Evolutionary conservation across 2,888 invertebrate genomes (phyloP).

Genomic region (Bembecia ichneumoniformis): DNA sequence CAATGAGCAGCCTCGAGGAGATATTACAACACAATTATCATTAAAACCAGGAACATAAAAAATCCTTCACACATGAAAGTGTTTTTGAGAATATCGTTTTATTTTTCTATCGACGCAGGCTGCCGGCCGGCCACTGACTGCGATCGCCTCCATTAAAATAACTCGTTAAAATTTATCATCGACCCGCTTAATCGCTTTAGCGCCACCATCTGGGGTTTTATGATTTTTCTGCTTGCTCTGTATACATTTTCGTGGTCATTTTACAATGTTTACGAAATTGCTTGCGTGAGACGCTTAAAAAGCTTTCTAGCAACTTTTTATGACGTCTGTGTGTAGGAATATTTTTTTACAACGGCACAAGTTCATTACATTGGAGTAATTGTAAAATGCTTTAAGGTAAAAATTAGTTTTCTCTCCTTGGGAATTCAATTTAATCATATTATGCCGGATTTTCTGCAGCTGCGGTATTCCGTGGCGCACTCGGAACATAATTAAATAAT

Average conservation of each 20-base stretch:
- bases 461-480: conserved; percentile 44
- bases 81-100: conserved; percentile 58
- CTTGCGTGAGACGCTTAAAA: conserved; percentile 43
- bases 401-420: conserved; percentile 31
- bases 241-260: conserved; percentile 63
- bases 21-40: conserved; percentile 14
- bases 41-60: conserved; percentile 27
- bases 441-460: conserved; percentile 51
- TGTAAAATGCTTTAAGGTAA: conserved; percentile 1
- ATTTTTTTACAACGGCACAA: conserved; percentile 2
- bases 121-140: conserved; percentile 65
- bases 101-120: conserved; percentile 67
- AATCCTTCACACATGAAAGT: conserved; percentile 48
- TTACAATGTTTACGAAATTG: conserved; percentile 59
- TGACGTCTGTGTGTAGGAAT: conserved; percentile 14
- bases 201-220: conserved; percentile 72
- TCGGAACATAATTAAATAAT: conserved; percentile 69
- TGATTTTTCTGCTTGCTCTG: conserved; percentile 70
- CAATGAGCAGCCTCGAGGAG: no score
- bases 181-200: conserved; percentile 72
- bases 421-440: conserved; percentile 58
- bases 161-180: conserved; percentile 74
- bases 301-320: conserved; percentile 25
- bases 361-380: conserved; percentile 4
- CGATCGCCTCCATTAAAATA: conserved; percentile 72